Evolutionary conservation across 92 coral and sea anemone genomes (phyloP), one percentile per base, ranked within the genome.

Genomic region (Chrysogorgia sp.): DNA sequence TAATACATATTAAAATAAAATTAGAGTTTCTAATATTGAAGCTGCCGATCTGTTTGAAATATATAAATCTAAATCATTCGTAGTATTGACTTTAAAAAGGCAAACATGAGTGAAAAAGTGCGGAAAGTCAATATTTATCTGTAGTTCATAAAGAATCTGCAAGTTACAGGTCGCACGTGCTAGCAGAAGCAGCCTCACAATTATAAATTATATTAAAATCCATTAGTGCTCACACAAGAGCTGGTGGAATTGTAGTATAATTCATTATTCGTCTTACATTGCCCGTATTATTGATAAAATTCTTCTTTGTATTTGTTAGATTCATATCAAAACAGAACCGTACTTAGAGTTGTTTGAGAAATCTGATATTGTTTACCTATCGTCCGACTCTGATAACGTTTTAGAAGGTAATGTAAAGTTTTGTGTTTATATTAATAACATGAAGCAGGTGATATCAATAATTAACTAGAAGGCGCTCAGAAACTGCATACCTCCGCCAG

Each of bases 351-450:
- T 94, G 8, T 94, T 94, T 75, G 31, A 85, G 23, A 90, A 89
- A 58, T 90, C 89, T 2, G 90, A 94, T 19, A 72, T 94, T 41
- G 83, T 94, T 14, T 94, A 94, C 67, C 82, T 94, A 33, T 86
- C 90, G 0, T 94, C 98, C 20, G 98, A 94, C 41, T 94, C 98
- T 10, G 90, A 92, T 0, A 91, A 94, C 66, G 92, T 91, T 5
- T 71, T 94, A 35, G 68, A 80, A 59, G 79, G 79, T 56, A 48
- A 26, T 14, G 13, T 17, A 31, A 58, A 58, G 1, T 19, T 58
- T 58, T 58, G 23, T 37, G 43, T 5, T 37, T 37, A 58, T 10
- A 58, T 58, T 22, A 15, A 58, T 49, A 57, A 17, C 22, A 22
- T 57, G 24, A 10, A 21, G 1, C 57, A 2, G 22, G 22, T 49